Base-by-base conservation (phyloP, 1,140 invertebrate species). In the Fopius arisanus region DNA sequence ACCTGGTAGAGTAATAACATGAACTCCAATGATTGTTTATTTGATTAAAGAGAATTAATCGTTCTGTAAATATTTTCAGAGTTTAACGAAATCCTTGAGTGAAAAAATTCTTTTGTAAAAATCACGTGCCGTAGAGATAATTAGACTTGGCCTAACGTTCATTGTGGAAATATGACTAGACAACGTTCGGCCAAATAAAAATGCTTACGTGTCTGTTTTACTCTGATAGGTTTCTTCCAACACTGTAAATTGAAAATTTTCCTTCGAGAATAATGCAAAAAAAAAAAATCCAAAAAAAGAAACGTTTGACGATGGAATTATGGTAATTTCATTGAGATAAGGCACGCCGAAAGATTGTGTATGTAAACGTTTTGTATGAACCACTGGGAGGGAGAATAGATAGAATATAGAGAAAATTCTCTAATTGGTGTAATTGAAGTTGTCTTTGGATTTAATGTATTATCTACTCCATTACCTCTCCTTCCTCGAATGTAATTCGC, bases 1-100 rank as follows among this genome's bases (percentile, higher is more conserved):
- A 69, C 48, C 26, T 67, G 31, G 37, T 66, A 43, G 37, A 67
- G 37, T 21, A 67, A 67, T 2, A 67, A 41, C n/a, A 67, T 26
- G 1, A 67, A 40, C n/a, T 19, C n/a, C 43, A 40, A 0, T 16
- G 7, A 16, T 3, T 7, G 2, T 68, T 41, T 43, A 40, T 16
- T 68, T 28, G n/a, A 72, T 70, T 40, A 33, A 33, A 72, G 23
- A 48, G 10, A 23, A 48, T n/a, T 43, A n/a, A 69, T 12, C 3
- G 43, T 31, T 72, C 1, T 72, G 70, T 72, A 72, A 72, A 65
- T 72, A 72, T 16, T 72, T 72, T 72, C 33, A 65, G 31, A 19
- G 3, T 16, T 19, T 62, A 23, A n/a, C 16, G 6, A n/a, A 16
- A 48, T 48, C n/a, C n/a, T 48, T 48, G 9, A n/a, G n/a, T 33